phyloP scores from a whole-genome alignment of 2,797 vertebrate species.

The Mionectes olivaceus region DNA sequence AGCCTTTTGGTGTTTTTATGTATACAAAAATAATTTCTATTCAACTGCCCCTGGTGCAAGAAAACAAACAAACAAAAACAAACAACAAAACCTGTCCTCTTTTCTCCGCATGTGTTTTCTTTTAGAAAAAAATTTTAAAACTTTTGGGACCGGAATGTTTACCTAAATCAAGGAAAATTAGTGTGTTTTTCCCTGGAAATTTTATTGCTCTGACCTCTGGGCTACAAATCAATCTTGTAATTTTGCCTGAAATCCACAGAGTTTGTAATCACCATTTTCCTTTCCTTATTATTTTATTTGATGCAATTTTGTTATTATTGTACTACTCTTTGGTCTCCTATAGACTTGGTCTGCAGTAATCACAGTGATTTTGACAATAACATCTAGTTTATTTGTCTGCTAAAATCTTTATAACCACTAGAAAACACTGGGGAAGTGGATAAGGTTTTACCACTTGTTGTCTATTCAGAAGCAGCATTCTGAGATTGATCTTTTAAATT shows the following conservation, averaged over 20 bases:
- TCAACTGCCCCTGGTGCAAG: neutral
- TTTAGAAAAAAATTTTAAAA: neutral
- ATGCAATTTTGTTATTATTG: neutral
- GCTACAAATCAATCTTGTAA: neutral
- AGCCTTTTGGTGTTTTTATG: neutral
- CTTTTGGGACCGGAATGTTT: neutral
- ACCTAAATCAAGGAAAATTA: neutral
- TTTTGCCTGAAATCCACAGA: neutral
- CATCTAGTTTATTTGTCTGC: neutral
- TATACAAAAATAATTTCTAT: neutral
- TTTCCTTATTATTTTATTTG: conserved; percentile 1
- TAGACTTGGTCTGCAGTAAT: neutral
- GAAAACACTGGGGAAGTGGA: neutral
- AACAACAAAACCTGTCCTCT: neutral
- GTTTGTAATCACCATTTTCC: neutral
- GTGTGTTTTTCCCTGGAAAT: neutral
- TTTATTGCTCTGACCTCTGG: neutral
- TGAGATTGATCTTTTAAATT: neutral
- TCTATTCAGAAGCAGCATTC: neutral
- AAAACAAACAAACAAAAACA: neutral
- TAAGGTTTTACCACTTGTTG: neutral
- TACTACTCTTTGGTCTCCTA: neutral
- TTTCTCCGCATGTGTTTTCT: neutral
- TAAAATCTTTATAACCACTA: neutral
- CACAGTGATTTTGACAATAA: neutral